These are phyloP conservation scores for Scaptomyza caliginosa DNA, from an alignment of 2,888 invertebrate species.

Conservation along the genomic window DNA sequence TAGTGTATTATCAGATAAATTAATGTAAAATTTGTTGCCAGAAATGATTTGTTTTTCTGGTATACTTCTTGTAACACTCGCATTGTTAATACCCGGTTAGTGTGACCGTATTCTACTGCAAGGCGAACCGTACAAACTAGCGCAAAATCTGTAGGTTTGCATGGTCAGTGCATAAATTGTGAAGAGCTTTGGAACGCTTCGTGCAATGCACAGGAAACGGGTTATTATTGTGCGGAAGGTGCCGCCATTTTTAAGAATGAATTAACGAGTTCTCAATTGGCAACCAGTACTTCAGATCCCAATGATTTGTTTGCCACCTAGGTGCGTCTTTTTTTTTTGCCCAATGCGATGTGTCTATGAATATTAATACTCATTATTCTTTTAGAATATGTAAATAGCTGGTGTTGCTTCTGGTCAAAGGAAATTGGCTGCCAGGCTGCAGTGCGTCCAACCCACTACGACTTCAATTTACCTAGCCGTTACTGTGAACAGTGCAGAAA, in stretches of 20 bases:
- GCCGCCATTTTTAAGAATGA: not conserved
- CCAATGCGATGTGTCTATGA: not conserved
- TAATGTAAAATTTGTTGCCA: not conserved
- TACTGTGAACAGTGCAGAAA: slow-evolving; percentile 25
- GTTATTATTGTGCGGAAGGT: slow-evolving; percentile 20
- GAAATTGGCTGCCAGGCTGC: slow-evolving; percentile 33
- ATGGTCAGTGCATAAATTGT: slow-evolving; percentile 32
- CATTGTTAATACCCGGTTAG: slow-evolving; percentile 8
- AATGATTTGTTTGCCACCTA: not conserved
- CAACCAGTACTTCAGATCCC: not conserved
- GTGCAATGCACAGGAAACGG: slow-evolving; percentile 8
- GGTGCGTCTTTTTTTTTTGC: slow-evolving; percentile 9
- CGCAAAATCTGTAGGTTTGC: not conserved
- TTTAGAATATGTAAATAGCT: not conserved
- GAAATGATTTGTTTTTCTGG: not conserved
- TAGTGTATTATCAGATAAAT: not conserved
- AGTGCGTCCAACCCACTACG: not conserved
- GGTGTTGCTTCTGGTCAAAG: slow-evolving; percentile 51
- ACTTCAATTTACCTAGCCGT: not conserved
- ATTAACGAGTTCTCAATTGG: not conserved
- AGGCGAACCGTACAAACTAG: not conserved
- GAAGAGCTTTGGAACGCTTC: not conserved
- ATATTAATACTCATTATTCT: not conserved
- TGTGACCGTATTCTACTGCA: not conserved
- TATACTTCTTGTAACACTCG: slow-evolving; percentile 7